Base-by-base conservation (phyloP, 2,797 vertebrate genomes). In the Telmatherina bonti region DNA sequence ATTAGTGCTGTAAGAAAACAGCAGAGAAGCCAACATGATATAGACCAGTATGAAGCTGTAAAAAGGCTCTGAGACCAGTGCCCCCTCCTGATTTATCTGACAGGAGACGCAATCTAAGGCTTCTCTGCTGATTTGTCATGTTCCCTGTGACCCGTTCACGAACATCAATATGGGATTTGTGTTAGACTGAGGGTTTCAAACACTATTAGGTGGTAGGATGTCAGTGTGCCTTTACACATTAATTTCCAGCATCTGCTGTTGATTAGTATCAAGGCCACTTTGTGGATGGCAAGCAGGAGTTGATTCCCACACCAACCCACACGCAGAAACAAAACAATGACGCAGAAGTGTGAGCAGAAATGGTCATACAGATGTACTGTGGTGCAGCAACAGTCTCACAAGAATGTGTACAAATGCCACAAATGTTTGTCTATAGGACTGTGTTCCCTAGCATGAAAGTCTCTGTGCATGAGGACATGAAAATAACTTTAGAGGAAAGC, bases 91-190 rank as follows among this genome's bases (percentile, higher is more conserved):
- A 94, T 93, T 93, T 92, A 94, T 93, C 84, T 73, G 84, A 87
- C 70, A 54, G 72, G 79, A 81, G 81, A 84, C 77, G 88, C 89
- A 89, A 91, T 93, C 89, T 79, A 89, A 84, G 58, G 68, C 88
- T 77, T 80, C 87, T 80, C 45, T 29, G 4, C 85, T 91, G 88
- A 94, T 94, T 93, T 91, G 89, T 83, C 88, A 88, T 81, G 86
- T 85, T 85, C 88, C 76, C 80, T 5, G 70, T 82, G 87, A 87
- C 83, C 86, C 89, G 90, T 87, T 89, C 79, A 51, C 67, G 18
- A 36, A 79, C 84, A 89, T 94, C 85, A 85, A 89, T 88, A 85
- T 51, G 45, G 47, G 57, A 35, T 63, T 68, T 53, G 70, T 88
- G 91, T 92, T 90, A 85, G 79, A 67, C 26, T 22, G 74, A 58